These are phyloP conservation scores for Centruroides vittatus DNA, from an alignment of 1,140 invertebrate species.

Conservation along the genomic window DNA sequence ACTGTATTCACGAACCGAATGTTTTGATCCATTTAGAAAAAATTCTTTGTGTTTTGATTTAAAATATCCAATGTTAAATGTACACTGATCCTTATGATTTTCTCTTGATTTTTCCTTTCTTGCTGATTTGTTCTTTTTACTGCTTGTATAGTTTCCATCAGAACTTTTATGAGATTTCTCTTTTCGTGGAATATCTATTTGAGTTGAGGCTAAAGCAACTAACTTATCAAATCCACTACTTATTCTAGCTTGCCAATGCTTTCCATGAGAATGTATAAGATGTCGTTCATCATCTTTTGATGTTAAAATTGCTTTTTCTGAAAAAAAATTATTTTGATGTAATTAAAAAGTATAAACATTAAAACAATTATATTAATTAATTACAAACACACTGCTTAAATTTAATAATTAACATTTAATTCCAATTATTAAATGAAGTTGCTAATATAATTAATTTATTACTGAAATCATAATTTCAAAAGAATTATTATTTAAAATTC, in stretches of 20 bases:
- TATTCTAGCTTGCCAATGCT: constrained; percentile 67
- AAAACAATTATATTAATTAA: too few species aligned
- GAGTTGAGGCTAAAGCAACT: constrained; percentile 69
- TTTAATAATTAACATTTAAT: too few species aligned
- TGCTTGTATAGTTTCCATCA: not conserved
- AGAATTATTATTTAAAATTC: too few species aligned
- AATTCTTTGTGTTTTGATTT: too few species aligned
- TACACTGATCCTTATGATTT: not conserved
- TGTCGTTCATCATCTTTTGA: not conserved
- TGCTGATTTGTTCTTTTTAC: not conserved
- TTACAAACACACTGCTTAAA: too few species aligned
- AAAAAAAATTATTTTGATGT: not conserved
- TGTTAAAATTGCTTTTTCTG: not conserved
- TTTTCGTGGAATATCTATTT: constrained; percentile 47
- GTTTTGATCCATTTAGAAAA: too few species aligned
- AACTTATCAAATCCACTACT: constrained; percentile 72
- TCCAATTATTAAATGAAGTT: too few species aligned
- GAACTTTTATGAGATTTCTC: not conserved
- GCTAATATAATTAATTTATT: too few species aligned
- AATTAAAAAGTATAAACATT: too few species aligned
- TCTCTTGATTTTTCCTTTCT: not conserved
- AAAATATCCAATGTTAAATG: not conserved
- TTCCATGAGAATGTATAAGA: constrained; percentile 13
- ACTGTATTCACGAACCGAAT: too few species aligned
- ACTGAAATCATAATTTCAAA: too few species aligned